Base-by-base conservation (phyloP, 2,113 vertebrate genomes). In the Gopherus flavomarginatus region DNA sequence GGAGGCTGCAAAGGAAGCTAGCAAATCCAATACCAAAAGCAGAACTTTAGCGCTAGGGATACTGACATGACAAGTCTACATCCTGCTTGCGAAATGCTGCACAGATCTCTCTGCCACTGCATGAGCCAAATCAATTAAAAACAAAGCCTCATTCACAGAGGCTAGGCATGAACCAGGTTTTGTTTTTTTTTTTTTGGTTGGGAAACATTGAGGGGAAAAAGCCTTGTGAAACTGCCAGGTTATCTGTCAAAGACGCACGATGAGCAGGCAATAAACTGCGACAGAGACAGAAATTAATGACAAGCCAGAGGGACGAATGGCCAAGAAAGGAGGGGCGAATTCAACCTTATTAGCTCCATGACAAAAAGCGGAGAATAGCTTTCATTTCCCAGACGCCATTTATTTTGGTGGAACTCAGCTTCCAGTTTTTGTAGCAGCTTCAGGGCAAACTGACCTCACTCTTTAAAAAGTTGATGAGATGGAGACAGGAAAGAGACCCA, bases 281-380 rank as follows among this genome's bases (percentile, higher is more conserved):
- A 78, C 24, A 44, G 35, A 11, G 19, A 83, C 89, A 88, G 52
- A 94, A 97, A 96, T 95, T 95, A 97, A 93, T 81, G 94, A 95
- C 52, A 54, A 96, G 83, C 27, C 50, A 72, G 86, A 31, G 80
- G 26, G 85, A 95, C 80, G 77, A 95, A 95, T 0, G 2, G 69
- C 54, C 13, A 11, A 57, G 83, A 83, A 90, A 86, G 17, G 92
- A 89, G 89, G 81, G 72, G 80, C 94, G 96, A 88, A 91, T 97
- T 91, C 83, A 90, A 79, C 89, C 85, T 88, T 92, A 90, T 95
- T 96, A 97, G 80, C 54, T 92, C 88, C 92, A 90, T n/a, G 87
- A 59, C 59, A 93, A 56, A 86, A 79, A 94, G 75, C 7, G 81
- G 72, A 94, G 88, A 88, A 90, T 14, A 87, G 85, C 86, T 77